phyloP scores from a whole-genome alignment of 2,113 vertebrate species.

The Pluvialis apricaria region DNA sequence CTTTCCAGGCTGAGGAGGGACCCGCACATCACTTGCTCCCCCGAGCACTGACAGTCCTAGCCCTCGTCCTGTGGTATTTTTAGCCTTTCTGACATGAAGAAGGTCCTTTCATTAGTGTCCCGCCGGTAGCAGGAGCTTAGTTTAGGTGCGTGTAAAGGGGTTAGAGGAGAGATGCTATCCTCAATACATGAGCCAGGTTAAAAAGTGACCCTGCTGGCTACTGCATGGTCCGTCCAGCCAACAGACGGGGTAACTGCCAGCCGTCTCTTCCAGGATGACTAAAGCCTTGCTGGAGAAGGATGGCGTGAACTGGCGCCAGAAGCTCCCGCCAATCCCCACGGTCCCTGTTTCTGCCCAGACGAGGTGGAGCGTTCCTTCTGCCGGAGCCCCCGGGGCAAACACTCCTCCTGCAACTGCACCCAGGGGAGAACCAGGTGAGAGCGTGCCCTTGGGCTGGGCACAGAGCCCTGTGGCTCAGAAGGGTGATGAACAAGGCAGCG shows the following conservation, averaged over 20 bases:
- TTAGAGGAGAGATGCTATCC: neutral
- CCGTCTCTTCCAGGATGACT: conserved; percentile 81
- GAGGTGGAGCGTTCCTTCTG: conserved; percentile 62
- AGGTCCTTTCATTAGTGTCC: neutral
- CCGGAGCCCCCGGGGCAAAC: neutral
- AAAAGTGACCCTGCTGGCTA: neutral
- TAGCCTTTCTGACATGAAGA: neutral
- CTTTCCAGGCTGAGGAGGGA: neutral
- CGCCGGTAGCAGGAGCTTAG: neutral
- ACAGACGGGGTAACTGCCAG: neutral
- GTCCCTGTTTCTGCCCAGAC: conserved; percentile 83
- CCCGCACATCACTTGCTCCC: fast-evolving
- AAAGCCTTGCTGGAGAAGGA: conserved; percentile 85
- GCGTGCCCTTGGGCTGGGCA: neutral
- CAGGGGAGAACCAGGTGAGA: conserved; percentile 57
- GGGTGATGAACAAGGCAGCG: neutral
- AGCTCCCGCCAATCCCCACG: conserved; percentile 84
- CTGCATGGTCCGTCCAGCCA: neutral
- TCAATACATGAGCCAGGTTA: neutral
- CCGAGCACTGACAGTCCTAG: neutral
- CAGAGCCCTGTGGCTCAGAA: neutral
- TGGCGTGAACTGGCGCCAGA: conserved; percentile 86
- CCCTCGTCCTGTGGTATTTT: neutral
- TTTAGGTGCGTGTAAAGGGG: neutral
- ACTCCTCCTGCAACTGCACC: conserved; percentile 7